Evolutionary conservation across 2,797 vertebrate species (phyloP), one percentile per base, ranked within the genome.

Genomic region (Myripristis jacobus): DNA sequence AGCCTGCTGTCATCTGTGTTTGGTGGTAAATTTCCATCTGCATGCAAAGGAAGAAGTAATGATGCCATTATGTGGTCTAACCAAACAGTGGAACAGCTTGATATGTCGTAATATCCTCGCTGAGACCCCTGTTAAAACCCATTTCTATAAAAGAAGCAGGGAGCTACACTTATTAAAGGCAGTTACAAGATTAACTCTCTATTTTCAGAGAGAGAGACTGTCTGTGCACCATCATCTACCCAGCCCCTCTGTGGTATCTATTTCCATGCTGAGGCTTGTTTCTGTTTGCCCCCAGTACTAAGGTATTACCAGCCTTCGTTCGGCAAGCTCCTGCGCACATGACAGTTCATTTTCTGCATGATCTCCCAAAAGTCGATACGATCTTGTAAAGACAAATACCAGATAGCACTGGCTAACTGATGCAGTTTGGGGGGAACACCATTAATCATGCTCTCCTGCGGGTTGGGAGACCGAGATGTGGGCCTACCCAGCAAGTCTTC

Each of bases 341-440:
- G 93, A 92, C 92, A 94, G 86, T 94, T 93, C 90, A 94, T 95
- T 95, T 94, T 93, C 92, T 92, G 91, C 93, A 92, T 94, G 92
- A 92, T 91, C 89, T 92, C 92, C 89, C 92, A 90, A 90, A 93
- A 92, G 91, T 92, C 91, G 89, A 93, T 93, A 92, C 79, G 41
- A 91, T 94, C 91, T 91, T 92, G 92, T 93, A 91, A 91, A 94
- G 93, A 94, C 92, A 93, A 94, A 93, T 93, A 91, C 85, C 83
- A 92, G 90, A 93, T 91, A 93, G 88, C 80, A 64, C 46, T 70
- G 75, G 89, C 91, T 93, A 93, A 93, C 91, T 89, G 92, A 92
- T 93, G 88, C 75, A 59, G 84, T 91, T 93, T 83, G 65, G 54
- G 84, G 72, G 80, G 79, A 88, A 78, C 73, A 58, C 86, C 85